phyloP scores from a whole-genome alignment of 2,888 invertebrate species.

The Luffia ferchaultella region DNA sequence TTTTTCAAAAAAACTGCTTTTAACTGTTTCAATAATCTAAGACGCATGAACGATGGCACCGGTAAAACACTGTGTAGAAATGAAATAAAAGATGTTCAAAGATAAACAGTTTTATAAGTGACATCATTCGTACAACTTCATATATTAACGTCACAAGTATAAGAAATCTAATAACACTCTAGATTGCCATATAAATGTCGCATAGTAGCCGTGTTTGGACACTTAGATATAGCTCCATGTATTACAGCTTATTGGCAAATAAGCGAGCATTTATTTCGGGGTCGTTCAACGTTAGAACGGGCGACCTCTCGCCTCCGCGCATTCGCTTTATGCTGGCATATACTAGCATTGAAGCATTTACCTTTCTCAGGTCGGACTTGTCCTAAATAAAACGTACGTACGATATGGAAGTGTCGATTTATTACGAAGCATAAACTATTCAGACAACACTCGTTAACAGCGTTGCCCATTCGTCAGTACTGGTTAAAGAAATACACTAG shows the following conservation, averaged over 20 bases:
- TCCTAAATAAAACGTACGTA: conserved; percentile 40
- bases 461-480: not conserved
- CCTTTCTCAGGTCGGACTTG: conserved; percentile 60
- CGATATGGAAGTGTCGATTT: conserved; percentile 2
- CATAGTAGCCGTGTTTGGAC: conserved; percentile 3
- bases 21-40: no score
- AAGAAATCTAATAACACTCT: no score
- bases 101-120: no score
- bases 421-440: conserved; percentile 3
- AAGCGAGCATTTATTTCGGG: conserved; percentile 52
- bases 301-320: conserved; percentile 48
- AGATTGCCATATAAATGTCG: no score
- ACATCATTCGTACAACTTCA: no score
- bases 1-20: no score
- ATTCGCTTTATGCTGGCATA: conserved; percentile 26
- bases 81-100: no score
- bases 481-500: not conserved
- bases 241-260: conserved; percentile 41
- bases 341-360: conserved; percentile 55
- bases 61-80: no score
- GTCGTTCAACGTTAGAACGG: conserved; percentile 46
- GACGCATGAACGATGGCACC: no score
- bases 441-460: not conserved
- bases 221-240: conserved; percentile 17
- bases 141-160: no score